These are phyloP conservation scores for Streptopelia turtur DNA, from an alignment of 2,797 vertebrate species.

Conservation along the genomic window DNA sequence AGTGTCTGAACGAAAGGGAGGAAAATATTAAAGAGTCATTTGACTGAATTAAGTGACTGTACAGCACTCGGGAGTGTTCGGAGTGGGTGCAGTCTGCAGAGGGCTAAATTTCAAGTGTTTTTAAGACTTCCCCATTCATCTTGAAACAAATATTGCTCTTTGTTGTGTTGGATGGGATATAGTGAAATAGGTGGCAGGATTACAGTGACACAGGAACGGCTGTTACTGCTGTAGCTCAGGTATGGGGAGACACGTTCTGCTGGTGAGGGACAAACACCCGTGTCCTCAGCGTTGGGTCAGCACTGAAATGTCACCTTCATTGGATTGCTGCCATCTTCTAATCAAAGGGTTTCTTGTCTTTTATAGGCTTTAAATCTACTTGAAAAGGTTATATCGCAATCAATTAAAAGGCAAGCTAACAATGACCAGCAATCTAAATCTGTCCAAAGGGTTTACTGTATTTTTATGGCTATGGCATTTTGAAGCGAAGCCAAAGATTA, in stretches of 20 bases:
- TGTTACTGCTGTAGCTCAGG: background rate
- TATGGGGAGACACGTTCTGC: background rate
- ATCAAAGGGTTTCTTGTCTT: background rate
- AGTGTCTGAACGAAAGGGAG: background rate
- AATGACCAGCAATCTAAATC: background rate
- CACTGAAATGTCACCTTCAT: background rate
- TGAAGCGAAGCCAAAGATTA: background rate
- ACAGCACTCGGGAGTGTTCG: background rate
- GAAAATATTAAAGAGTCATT: background rate
- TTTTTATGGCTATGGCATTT: conserved; percentile 3
- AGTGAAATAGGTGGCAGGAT: background rate
- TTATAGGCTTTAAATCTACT: background rate
- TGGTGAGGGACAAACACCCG: background rate
- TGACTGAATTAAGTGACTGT: background rate
- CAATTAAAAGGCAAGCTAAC: background rate
- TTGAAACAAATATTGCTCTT: background rate
- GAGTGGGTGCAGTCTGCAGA: background rate
- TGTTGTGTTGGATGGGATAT: background rate
- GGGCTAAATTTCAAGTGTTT: background rate
- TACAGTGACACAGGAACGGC: background rate
- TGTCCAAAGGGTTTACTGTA: background rate
- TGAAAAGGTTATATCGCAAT: background rate
- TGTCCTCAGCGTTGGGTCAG: background rate
- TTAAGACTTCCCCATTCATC: background rate
- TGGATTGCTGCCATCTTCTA: background rate